Evolutionary conservation across 2,113 vertebrate species (phyloP), one percentile per base, ranked within the genome.

Genomic region (Suncus etruscus): DNA sequence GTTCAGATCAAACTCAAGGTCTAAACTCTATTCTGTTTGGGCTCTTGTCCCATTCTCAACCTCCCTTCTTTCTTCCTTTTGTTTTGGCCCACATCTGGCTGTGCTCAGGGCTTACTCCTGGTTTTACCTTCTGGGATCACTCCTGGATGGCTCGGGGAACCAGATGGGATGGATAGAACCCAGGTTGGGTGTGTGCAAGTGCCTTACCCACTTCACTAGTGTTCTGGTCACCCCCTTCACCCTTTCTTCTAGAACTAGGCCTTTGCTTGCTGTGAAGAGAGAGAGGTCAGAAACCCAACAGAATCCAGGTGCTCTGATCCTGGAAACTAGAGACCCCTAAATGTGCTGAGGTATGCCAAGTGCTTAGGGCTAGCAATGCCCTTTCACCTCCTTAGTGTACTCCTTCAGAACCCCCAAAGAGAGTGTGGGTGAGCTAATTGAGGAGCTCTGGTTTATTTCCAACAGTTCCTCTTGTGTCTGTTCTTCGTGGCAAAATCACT

Each of bases 351-450:
- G 69, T 29, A 2, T 29, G 8, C 25, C 0, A 8, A 90, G 32
- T 25, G 68, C 45, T 29, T 22, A 15, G 63, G 45, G 54, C 79
- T 69, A 8, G 9, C 51, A 66, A 25, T 12, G 70, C 45, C 74
- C 74, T 89, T 90, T 95, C 80, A 82, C 93, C 70, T 74, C 29
- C 27, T 69, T 66, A 58, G 78, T 0, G 0, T 6, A 47, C n/a
- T 68, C 78, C 61, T 79, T 90, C 77, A 58, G 58, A 92, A 78
- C 80, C 47, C 54, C 65, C 75, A 61, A 63, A 82, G 76, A 86
- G 83, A 81, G 95, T 89, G 81, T 93, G 86, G 86, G 82, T 76
- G 85, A 83, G 89, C 88, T 93, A 95, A 94, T 86, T 92, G 92
- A 89, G 83, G 87, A 20, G 80, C 81, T 54, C 95, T 97, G 92